Evolutionary conservation across 2,113 vertebrate genomes (phyloP), one percentile per base, ranked within the genome.

Genomic region (Phoxinus phoxinus): DNA sequence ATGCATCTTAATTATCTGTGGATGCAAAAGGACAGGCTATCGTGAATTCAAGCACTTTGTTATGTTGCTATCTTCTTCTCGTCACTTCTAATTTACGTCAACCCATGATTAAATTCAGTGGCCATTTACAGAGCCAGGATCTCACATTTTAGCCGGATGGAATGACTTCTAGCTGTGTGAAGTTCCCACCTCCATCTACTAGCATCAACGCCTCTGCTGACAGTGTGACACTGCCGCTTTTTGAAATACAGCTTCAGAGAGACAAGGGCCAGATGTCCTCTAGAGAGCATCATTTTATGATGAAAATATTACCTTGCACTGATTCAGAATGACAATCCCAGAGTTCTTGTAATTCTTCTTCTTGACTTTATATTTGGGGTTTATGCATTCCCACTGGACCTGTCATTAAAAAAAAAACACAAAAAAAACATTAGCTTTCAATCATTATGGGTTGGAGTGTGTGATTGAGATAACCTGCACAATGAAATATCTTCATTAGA

Each of bases 301-400:
- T 58, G 46, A 21, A 37, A 74, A 44, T 21, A n/a, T 92, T 91
- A 99, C 98, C 96, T 99, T 99, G 94, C 97, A 99, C 88, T 95
- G 96, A 90, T 97, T 99, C 83, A 99, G 96, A 89, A 99, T 99
- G 72, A 99, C 96, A 0, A 97, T 97, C 92, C 98, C 98, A 8
- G 98, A 99, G 92, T 99, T 99, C 94, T 95, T 99, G 91, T 99
- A 99, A 73, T 97, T 98, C 94, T 99, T 99, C 95, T 99, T 99
- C 95, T 99, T 99, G 35, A 94, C 94, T 93, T 94, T 97, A 92
- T 99, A 99, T 89, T 99, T 99, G 67, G 97, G 96, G 84, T 99
- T 99, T 74, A 99, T 96, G 90, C 98, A 99, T 32, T 97, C 97
- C 98, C 98, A 99, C 88, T 99, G 98, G 46, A 99, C 96, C 98